phyloP scores from a whole-genome alignment of 2,113 vertebrate genomes.

The Rhegmatorhina hoffmannsi region DNA sequence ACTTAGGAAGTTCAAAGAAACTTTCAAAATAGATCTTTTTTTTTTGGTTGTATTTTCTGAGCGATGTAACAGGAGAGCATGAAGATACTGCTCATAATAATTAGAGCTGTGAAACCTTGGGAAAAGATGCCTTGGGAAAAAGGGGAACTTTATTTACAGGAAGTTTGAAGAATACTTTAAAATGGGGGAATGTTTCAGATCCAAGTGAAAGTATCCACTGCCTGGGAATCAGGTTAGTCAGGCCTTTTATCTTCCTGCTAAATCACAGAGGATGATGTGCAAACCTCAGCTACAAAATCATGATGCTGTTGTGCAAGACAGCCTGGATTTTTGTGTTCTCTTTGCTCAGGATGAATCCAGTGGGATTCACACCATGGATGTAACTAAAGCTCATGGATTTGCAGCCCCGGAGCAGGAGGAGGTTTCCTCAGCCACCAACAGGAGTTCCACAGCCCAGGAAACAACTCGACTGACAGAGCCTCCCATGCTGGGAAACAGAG shows the following conservation, averaged over 20 bases:
- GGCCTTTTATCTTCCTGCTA: neutral
- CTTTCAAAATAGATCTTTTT: constrained; percentile 33
- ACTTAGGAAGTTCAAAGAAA: constrained; percentile 58
- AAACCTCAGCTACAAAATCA: neutral
- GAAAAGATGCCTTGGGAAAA: neutral
- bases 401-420: neutral
- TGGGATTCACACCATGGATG: neutral
- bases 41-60: constrained; percentile 1
- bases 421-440: neutral
- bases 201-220: neutral
- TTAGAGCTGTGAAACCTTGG: constrained; percentile 26
- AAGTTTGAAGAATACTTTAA: neutral
- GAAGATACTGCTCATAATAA: constrained; percentile 12
- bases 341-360: neutral
- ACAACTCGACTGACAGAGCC: neutral
- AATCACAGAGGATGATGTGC: neutral
- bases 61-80: neutral
- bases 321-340: neutral
- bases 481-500: neutral
- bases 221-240: neutral
- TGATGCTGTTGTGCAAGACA: too few relatives aligned
- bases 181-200: neutral
- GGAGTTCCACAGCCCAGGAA: accelerated
- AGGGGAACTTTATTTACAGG: neutral
- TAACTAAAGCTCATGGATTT: neutral